Conservation (phyloP, 1,140 invertebrate genomes). For the Yoshiicerus persimilis region DNA sequence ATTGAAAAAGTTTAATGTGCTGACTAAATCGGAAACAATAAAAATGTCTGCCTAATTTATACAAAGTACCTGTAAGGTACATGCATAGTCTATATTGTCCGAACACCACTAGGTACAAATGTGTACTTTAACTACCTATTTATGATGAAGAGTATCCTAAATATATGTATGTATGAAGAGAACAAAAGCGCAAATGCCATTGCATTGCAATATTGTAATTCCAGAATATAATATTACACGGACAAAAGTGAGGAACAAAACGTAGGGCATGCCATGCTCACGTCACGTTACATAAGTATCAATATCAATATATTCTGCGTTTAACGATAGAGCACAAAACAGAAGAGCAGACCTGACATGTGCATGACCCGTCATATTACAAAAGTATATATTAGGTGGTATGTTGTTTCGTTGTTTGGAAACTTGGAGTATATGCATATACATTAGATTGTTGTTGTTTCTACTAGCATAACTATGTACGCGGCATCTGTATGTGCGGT, state of each 20-base stretch:
- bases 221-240: background rate
- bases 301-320: background rate
- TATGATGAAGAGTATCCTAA: background rate
- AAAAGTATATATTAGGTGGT: background rate
- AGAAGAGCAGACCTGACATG: background rate
- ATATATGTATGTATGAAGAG: background rate
- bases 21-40: too few species aligned
- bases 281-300: background rate
- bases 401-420: background rate
- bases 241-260: background rate
- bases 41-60: too few species aligned
- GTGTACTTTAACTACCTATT: background rate
- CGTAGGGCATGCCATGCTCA: background rate
- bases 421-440: background rate
- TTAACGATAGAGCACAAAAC: background rate
- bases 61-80: too few species aligned
- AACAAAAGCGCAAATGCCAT: background rate
- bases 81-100: too few species aligned
- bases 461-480: background rate
- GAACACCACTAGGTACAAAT: background rate
- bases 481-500: background rate
- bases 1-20: too few species aligned
- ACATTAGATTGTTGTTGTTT: background rate
- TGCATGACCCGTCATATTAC: background rate
- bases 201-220: background rate